Percentiles rank a stretch among this genome's conserved stretches.
Evolutionary conservation across 2,888 invertebrate species (phyloP).

Genomic region (Leucophora obtusa): DNA sequence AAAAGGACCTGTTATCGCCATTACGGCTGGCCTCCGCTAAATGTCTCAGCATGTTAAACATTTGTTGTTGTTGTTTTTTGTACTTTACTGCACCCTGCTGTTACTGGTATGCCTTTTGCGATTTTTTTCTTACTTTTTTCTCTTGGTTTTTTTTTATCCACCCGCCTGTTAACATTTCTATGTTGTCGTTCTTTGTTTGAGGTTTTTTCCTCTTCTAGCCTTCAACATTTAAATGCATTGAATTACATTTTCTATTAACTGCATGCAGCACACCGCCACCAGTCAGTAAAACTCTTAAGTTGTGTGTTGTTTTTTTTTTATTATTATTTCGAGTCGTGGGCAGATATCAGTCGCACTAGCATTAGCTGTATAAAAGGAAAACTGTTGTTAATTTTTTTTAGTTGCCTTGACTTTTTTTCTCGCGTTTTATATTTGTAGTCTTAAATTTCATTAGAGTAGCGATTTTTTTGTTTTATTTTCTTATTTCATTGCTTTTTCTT

Average conservation of each 20-base stretch:
- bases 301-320: neutral
- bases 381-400: conserved; percentile 3
- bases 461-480: conserved; percentile 5
- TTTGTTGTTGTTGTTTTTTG: conserved; percentile 51
- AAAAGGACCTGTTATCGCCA: conserved; percentile 66
- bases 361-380: conserved; percentile 25
- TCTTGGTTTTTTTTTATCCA: conserved; percentile 5
- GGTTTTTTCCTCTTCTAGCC: conserved; percentile 9
- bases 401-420: conserved; percentile 1
- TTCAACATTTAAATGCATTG: conserved; percentile 64
- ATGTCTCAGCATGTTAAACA: conserved; percentile 63
- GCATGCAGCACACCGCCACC: conserved; percentile 21
- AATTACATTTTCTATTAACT: conserved; percentile 66
- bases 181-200: conserved; percentile 31
- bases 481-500: conserved; percentile 15
- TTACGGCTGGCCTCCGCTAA: conserved; percentile 61
- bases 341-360: conserved; percentile 30
- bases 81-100: conserved; percentile 46
- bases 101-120: conserved; percentile 25
- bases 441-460: conserved; percentile 44
- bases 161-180: conserved; percentile 28
- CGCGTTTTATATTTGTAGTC: conserved; percentile 30
- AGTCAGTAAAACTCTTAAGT: conserved; percentile 12
- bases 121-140: conserved; percentile 31
- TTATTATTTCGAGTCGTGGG: neutral